Conservation (phyloP, 2,113 vertebrate genomes). For the Poeciliopsis prolifica region DNA sequence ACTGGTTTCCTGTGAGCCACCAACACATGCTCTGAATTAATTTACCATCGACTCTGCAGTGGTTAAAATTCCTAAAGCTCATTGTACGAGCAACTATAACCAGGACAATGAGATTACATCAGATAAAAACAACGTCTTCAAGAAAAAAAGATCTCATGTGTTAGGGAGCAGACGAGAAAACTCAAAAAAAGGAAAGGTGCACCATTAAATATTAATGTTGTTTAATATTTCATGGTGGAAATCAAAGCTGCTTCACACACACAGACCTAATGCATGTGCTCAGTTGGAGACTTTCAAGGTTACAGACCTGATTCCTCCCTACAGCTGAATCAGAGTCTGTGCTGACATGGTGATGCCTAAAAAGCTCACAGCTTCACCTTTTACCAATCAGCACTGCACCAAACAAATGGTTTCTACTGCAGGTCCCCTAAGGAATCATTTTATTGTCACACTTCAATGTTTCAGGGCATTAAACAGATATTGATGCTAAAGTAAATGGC, state of each 20-base stretch:
- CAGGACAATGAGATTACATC: conserved; percentile 9
- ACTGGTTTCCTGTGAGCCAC: not conserved
- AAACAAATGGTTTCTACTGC: not conserved
- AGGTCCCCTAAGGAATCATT: not conserved
- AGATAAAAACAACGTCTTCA: not conserved
- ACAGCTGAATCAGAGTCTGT: conserved; percentile 8
- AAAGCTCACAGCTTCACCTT: not conserved
- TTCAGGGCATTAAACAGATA: too few relatives aligned
- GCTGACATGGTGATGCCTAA: not conserved
- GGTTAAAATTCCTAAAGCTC: not conserved
- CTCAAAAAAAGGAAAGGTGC: conserved; percentile 19
- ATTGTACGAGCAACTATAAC: not conserved
- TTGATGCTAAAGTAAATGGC: too few relatives aligned
- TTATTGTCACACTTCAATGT: too few relatives aligned
- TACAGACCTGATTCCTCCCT: conserved; percentile 15
- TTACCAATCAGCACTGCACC: not conserved
- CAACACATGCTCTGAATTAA: not conserved
- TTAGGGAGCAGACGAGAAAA: conserved; percentile 10
- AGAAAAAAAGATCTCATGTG: not conserved
- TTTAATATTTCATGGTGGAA: conserved; percentile 58
- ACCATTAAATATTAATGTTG: conserved; percentile 54
- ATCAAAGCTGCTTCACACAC: conserved; percentile 39
- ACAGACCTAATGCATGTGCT: not conserved
- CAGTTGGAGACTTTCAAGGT: conserved; percentile 13
- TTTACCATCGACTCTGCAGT: not conserved